These are phyloP conservation scores for Pristionchus fissidentatus DNA, from an alignment of 2,888 invertebrate species.

Conservation along the genomic window DNA sequence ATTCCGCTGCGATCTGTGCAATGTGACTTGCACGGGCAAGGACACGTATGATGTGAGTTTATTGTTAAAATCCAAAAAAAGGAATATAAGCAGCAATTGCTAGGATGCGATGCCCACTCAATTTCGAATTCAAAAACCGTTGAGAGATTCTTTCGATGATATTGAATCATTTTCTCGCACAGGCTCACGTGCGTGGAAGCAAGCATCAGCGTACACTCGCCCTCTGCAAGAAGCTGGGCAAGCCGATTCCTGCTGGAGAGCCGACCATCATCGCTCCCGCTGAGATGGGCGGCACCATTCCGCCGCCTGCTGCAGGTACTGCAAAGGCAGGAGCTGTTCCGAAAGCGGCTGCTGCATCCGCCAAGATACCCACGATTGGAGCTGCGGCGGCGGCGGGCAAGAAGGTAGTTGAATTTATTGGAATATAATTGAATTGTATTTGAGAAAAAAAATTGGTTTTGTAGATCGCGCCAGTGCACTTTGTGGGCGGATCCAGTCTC, in stretches of 20 bases:
- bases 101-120: background rate
- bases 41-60: constrained; percentile 88
- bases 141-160: background rate
- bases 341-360: constrained; percentile 12
- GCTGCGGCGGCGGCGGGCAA: background rate
- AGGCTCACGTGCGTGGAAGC: constrained; percentile 90
- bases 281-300: constrained; percentile 50
- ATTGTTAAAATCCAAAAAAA: background rate
- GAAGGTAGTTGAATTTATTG: constrained; percentile 41
- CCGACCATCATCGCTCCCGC: constrained; percentile 85
- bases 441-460: background rate
- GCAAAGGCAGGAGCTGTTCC: constrained; percentile 54
- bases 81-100: background rate
- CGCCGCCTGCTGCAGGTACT: constrained; percentile 33
- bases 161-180: background rate
- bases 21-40: constrained; percentile 97
- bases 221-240: constrained; percentile 86
- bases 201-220: constrained; percentile 97
- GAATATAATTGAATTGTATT: background rate
- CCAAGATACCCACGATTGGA: constrained; percentile 40
- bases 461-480: constrained; percentile 77
- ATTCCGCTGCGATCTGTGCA: constrained; percentile 94
- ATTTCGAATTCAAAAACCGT: background rate
- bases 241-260: constrained; percentile 87
- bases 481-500: constrained; percentile 81